Evolutionary conservation across 2,888 invertebrate genomes (phyloP).

Genomic region (Caenorhabditis sulstoni): DNA sequence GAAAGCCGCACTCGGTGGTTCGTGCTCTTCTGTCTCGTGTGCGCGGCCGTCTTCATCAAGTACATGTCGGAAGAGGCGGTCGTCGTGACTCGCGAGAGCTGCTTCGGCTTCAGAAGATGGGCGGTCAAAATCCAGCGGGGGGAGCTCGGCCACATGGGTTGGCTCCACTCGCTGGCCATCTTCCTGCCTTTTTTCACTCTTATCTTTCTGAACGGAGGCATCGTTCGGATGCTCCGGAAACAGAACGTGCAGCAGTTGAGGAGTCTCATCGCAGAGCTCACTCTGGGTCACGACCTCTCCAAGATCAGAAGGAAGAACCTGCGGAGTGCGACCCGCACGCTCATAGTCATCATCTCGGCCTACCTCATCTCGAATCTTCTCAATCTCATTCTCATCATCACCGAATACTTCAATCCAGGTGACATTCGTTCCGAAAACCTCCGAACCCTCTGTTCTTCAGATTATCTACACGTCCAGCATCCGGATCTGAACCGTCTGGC

Average conservation of each 20-base stretch:
- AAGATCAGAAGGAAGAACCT: conserved; percentile 74
- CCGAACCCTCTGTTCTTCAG: conserved; percentile 23
- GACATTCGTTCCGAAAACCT: conserved; percentile 9
- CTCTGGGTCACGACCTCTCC: conserved; percentile 78
- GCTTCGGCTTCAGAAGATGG: conserved; percentile 62
- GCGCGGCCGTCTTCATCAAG: conserved; percentile 73
- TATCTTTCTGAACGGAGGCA: conserved; percentile 79
- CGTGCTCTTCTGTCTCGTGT: conserved; percentile 67
- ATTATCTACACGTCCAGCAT: conserved; percentile 70
- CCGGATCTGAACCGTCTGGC: conserved; percentile 74
- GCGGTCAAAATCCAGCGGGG: conserved; percentile 54
- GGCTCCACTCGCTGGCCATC: conserved; percentile 68
- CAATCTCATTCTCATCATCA: conserved; percentile 73
- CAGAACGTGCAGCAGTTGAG: conserved; percentile 79
- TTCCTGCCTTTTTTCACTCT: conserved; percentile 77
- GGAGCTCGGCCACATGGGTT: conserved; percentile 54
- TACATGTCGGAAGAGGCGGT: conserved; percentile 71
- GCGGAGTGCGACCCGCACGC: conserved; percentile 74
- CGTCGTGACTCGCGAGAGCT: conserved; percentile 61
- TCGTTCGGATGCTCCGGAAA: conserved; percentile 77
- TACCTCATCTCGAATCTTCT: conserved; percentile 78
- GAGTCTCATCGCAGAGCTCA: conserved; percentile 78
- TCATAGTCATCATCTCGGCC: conserved; percentile 78
- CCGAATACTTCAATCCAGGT: conserved; percentile 78
- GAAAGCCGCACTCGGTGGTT: conserved; percentile 77